A percentile compares a stretch with the other conserved stretches of the same genome.
Conservation (phyloP, 2,113 vertebrate species). For the Saccopteryx leptura region DNA sequence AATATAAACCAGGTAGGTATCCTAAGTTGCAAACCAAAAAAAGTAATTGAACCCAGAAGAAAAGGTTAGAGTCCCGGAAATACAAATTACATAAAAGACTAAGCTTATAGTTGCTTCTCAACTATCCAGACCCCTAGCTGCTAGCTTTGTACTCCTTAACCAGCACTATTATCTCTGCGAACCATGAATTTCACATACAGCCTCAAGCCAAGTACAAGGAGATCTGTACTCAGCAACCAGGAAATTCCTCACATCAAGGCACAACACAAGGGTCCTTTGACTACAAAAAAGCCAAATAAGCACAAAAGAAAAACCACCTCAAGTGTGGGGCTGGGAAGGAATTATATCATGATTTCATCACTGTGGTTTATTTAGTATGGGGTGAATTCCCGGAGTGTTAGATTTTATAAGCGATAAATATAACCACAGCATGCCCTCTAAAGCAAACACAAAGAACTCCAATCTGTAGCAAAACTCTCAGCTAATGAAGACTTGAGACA, state of each 20-base stretch:
- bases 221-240: neutral
- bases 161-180: neutral
- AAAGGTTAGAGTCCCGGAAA: neutral
- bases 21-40: constrained; percentile 88
- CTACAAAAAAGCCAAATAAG: neutral
- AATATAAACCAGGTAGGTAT: constrained; percentile 98
- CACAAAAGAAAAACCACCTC: neutral
- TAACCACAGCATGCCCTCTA: neutral
- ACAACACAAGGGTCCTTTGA: neutral
- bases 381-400: constrained; percentile 57
- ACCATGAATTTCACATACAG: neutral
- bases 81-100: neutral
- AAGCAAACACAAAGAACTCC: constrained; percentile 4
- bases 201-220: neutral
- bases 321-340: neutral
- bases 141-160: neutral
- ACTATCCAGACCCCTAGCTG: neutral
- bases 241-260: neutral
- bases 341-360: neutral
- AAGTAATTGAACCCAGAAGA: neutral
- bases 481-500: constrained; percentile 19
- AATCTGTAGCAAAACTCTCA: neutral
- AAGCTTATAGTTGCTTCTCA: neutral
- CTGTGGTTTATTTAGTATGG: neutral
- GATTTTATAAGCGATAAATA: constrained; percentile 7